phyloP scores from a whole-genome alignment of 2,113 vertebrate species.

The Rhinoptilus africanus region DNA sequence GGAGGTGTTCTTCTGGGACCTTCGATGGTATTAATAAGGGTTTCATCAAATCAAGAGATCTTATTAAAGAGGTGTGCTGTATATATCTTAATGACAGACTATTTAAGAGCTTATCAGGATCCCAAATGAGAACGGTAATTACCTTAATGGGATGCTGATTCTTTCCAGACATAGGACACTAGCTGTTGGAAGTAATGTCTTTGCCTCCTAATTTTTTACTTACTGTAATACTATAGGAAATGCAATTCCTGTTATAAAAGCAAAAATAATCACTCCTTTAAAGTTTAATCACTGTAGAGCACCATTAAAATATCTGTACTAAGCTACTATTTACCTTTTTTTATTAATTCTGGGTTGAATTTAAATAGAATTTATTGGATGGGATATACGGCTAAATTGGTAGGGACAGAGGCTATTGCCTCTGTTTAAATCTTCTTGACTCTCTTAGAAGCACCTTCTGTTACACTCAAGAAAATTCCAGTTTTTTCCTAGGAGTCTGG shows the following conservation, averaged over 20 bases:
- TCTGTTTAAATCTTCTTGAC: not conserved
- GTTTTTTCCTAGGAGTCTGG: not conserved
- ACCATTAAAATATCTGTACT: conserved; percentile 1
- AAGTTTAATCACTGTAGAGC: not conserved
- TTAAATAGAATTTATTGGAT: not conserved
- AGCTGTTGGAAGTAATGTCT: not conserved
- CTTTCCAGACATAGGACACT: not conserved
- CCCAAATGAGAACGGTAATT: conserved; percentile 42
- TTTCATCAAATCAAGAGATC: conserved; percentile 46
- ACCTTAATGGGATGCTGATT: conserved; percentile 18
- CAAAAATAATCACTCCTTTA: conserved; percentile 3
- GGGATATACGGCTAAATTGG: not conserved
- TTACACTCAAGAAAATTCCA: not conserved
- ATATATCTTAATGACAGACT: conserved; percentile 44
- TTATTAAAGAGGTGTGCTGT: conserved; percentile 28
- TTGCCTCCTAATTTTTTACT: not conserved
- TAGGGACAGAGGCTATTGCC: not conserved
- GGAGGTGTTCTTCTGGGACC: not conserved
- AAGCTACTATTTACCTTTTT: not conserved
- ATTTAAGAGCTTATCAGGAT: conserved; percentile 38
- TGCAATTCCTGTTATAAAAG: not conserved
- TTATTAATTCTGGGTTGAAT: not conserved
- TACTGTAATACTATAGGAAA: conserved; percentile 11
- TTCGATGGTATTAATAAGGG: conserved; percentile 10
- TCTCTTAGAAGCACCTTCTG: not conserved